phyloP scores from a whole-genome alignment of 2,888 invertebrate species.

The Lissonota sp. region DNA sequence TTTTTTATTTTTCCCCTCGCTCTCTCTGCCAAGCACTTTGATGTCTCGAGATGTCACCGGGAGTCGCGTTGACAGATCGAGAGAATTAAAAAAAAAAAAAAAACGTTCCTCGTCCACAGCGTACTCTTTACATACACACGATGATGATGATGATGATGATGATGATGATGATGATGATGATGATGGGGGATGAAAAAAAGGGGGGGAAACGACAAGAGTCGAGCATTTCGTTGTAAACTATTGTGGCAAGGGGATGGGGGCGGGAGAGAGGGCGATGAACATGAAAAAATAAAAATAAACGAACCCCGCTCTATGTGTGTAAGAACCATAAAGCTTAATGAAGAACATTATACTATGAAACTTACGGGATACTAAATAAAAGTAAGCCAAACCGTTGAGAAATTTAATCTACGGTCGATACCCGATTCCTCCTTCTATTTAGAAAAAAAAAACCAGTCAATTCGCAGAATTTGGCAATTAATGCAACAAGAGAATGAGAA shows the following conservation, averaged over 20 bases:
- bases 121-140: slow-evolving; percentile 67
- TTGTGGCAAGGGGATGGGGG: slow-evolving; percentile 77
- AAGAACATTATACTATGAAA: slow-evolving; percentile 83
- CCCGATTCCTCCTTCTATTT: slow-evolving; percentile 15
- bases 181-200: slow-evolving; percentile 35
- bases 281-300: slow-evolving; percentile 35
- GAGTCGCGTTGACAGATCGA: slow-evolving; percentile 52
- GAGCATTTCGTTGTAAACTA: slow-evolving; percentile 76
- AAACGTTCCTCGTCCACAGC: slow-evolving; percentile 60
- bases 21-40: slow-evolving; percentile 4
- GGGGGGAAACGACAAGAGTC: slow-evolving; percentile 21
- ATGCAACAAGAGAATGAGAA: too few relatives aligned
- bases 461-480: too few relatives aligned
- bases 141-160: slow-evolving; percentile 19
- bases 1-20: background rate
- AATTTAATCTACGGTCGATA: slow-evolving; percentile 50
- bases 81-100: slow-evolving; percentile 10
- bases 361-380: slow-evolving; percentile 84
- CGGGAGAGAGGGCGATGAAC: slow-evolving; percentile 63
- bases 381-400: slow-evolving; percentile 82
- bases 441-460: background rate
- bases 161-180: slow-evolving; percentile 16
- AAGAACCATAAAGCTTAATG: slow-evolving; percentile 83
- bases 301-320: slow-evolving; percentile 82
- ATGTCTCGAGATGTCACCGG: slow-evolving; percentile 39